Percentiles rank a stretch among this genome's conserved stretches.
phyloP scores from a whole-genome alignment of 2,888 invertebrate genomes.

The Argyresthia goedartella region DNA sequence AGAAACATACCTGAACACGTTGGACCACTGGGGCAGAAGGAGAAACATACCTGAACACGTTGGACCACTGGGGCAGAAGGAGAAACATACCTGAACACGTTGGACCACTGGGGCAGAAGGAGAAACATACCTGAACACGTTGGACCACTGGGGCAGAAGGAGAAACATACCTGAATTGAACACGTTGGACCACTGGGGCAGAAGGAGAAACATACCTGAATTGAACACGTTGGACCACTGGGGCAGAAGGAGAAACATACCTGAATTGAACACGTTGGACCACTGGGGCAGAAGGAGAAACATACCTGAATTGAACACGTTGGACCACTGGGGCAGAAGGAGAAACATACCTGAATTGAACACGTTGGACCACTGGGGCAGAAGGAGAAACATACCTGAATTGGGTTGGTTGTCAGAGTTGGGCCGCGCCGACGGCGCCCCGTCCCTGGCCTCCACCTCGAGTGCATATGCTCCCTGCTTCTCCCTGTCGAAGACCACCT shows the following conservation, averaged over 20 bases:
- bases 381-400: slow-evolving; percentile 79
- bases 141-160: too few relatives aligned
- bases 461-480: slow-evolving; percentile 97
- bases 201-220: slow-evolving; percentile 79
- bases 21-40: too few relatives aligned
- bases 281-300: slow-evolving; percentile 11
- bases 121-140: slow-evolving; percentile 79
- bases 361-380: too few relatives aligned
- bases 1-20: slow-evolving; percentile 79
- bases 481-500: slow-evolving; percentile 96
- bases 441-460: slow-evolving; percentile 97
- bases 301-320: slow-evolving; percentile 85
- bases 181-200: too few relatives aligned
- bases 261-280: slow-evolving; percentile 77
- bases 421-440: slow-evolving; percentile 95
- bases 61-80: too few relatives aligned
- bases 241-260: slow-evolving; percentile 61
- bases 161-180: slow-evolving; percentile 85
- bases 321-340: too few relatives aligned
- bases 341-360: slow-evolving; percentile 85
- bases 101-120: too few relatives aligned
- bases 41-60: slow-evolving; percentile 79
- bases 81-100: slow-evolving; percentile 79
- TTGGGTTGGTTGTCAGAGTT: slow-evolving; percentile 95
- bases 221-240: slow-evolving; percentile 50